Evolutionary conservation across 2,797 vertebrate genomes (phyloP).

Genomic region (Chanos chanos): DNA sequence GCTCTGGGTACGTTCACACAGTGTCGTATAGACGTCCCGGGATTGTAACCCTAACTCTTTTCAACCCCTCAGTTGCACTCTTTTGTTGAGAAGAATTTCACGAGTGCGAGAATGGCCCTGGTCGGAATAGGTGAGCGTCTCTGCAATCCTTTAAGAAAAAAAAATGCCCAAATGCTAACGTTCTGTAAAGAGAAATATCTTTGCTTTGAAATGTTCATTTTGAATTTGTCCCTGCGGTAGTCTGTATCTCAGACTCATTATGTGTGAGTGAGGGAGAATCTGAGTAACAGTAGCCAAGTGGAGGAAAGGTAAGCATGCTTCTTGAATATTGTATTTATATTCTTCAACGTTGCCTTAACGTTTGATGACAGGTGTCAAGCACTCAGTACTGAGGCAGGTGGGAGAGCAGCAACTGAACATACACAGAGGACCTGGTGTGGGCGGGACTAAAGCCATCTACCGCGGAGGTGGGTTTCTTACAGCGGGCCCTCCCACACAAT

Average conservation of each 20-base stretch:
- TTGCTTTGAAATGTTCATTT: too few species aligned
- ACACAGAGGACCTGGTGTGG: constrained; percentile 70
- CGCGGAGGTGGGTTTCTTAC: constrained; percentile 73
- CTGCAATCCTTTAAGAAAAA: too few species aligned
- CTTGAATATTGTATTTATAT: too few species aligned
- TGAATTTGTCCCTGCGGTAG: too few species aligned
- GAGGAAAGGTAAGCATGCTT: too few species aligned
- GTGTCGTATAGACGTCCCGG: too few species aligned
- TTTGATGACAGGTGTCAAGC: constrained; percentile 75
- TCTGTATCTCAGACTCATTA: too few species aligned
- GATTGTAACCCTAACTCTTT: not conserved
- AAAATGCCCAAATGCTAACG: too few species aligned
- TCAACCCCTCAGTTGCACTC: constrained; percentile 76
- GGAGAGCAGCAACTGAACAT: constrained; percentile 81
- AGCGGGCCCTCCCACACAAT: not conserved
- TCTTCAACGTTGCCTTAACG: not conserved
- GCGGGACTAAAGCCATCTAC: constrained; percentile 73
- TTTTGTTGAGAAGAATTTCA: constrained; percentile 85
- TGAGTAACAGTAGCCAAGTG: too few species aligned
- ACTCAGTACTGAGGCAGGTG: constrained; percentile 80
- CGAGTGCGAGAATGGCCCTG: constrained; percentile 85
- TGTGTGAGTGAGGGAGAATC: too few species aligned
- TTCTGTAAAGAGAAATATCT: too few species aligned
- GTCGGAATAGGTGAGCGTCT: constrained; percentile 87
- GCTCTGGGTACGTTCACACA: too few species aligned